Base-by-base conservation (phyloP, 2,797 vertebrate species). In the Sebastes taczanowskii region DNA sequence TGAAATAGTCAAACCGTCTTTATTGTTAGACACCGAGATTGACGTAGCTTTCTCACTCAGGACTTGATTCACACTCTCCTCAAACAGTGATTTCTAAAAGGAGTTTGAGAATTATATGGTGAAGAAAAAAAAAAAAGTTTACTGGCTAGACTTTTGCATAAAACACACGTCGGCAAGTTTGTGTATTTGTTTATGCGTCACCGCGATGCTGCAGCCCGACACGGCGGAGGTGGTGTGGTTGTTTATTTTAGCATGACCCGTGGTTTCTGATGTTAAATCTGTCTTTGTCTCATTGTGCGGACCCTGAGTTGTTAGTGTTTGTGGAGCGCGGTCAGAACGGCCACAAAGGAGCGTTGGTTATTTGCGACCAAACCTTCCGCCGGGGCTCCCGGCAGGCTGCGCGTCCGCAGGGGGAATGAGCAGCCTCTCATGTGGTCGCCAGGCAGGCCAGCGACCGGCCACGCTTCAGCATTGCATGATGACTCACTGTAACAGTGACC, bases 401-500 rank as follows among this genome's bases (percentile, higher is more conserved):
- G 42, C 13, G 85, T 79, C 80, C 77, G 35, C 65, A 35, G 66
- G 71, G 72, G 79, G 77, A 78, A 63, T 64, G 75, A 56, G 32
- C 84, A 8, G 84, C 76, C 85, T 85, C 80, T 89, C 74, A 89
- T 91, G 92, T 90, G 92, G 93, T 86, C n/a, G 74, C 86, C 62
- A 32, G n/a, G 83, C 82, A 65, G 65, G 81, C 84, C 85, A 66
- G 52, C 71, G 5, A 53, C 62, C 55, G 42, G 84, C 90, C 84
- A 62, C 56, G 56, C 78, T 76, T 82, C 77, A 85, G 78, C 86
- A 34, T 76, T 85, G 92, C 93, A 92, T 86, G 88, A 85, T 94
- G 94, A 95, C 85, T 94, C 93, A 93, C 76, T 82, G 76, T 83
- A 80, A 86, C 83, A 68, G 81, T 87, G 86, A 94, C 86, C 87